These are phyloP conservation scores for Ptychochromis oligacanthus DNA, from an alignment of 2,113 vertebrate species.

Conservation along the genomic window DNA sequence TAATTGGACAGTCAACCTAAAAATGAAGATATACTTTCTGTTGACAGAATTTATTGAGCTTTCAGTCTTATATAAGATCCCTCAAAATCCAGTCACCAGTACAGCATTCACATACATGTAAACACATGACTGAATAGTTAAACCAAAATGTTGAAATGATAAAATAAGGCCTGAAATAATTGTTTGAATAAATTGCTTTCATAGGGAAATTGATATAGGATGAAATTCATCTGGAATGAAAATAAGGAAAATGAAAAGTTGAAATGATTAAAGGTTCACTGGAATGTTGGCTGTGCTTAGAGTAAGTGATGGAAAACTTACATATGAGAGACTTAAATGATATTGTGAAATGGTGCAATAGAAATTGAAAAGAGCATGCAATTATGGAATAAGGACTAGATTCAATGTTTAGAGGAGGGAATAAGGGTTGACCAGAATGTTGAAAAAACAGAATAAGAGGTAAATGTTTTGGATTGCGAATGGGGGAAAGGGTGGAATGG, in stretches of 20 bases:
- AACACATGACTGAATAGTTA: neutral
- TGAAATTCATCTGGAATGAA: neutral
- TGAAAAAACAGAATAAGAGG: slow-evolving; percentile 27
- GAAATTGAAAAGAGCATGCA: neutral
- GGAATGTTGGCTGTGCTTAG: neutral
- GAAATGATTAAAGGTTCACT: slow-evolving; percentile 12
- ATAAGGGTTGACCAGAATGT: slow-evolving; percentile 18
- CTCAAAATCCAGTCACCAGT: neutral
- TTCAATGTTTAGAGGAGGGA: slow-evolving; percentile 12
- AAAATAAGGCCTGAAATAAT: neutral
- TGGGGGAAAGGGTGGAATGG: neutral
- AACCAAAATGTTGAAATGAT: neutral
- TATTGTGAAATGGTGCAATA: neutral
- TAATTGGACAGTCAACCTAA: neutral
- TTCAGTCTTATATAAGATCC: neutral
- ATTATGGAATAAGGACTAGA: neutral
- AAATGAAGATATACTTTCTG: neutral
- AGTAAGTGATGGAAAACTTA: slow-evolving; percentile 1
- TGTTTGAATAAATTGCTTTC: neutral
- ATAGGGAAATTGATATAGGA: neutral
- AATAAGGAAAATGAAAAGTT: neutral
- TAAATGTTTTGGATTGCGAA: slow-evolving; percentile 31
- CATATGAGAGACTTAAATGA: slow-evolving; percentile 13
- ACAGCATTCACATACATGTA: neutral
- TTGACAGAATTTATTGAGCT: neutral